Base-by-base conservation (phyloP, 92 coral and sea anemone genomes). In the Porites divaricata region DNA sequence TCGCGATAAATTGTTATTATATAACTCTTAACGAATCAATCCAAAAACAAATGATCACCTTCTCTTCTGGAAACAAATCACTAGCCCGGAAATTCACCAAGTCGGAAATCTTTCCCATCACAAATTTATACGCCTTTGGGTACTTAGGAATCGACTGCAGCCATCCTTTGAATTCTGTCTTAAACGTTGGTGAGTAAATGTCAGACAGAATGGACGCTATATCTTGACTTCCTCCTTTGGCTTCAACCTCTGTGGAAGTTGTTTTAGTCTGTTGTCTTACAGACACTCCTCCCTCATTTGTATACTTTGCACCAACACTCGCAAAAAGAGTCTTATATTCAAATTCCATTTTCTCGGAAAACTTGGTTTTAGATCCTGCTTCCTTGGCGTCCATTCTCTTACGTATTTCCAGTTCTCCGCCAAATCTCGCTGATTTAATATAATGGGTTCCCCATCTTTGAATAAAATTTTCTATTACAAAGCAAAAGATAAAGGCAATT, bases 401-500 rank as follows among this genome's bases (percentile, higher is more conserved):
- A 13, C 86, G 85, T n/a, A 86, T 86, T 86, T 86, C 74, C 26
- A 80, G 62, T 63, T 86, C 72, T 12, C 86, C 90, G 21, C 86
- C 90, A 63, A 86, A 62, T 52, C 61, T 79, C 1, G 85, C 86
- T 1, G 90, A 86, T 73, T 90, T 90, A 26, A 90, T 90, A 53
- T 75, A 90, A 83, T 90, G 93, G 13, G 93, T 90, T 64, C 91
- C 93, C 93, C 93, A 90, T 24, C 93, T 83, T 53, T 79, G 84
- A 76, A 90, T 87, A 82, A 90, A 90, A 77, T 87, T 87, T 75
- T 85, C 93, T 89, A 24, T 54, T 53, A 35, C 45, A 35, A 35
- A 22, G 81, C 9, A 61, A 63, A 61, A 41, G 17, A 48, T 22
- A 20, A 13, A n/a, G 19, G 41, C 2, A 70, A 25, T 14, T 45